Evolutionary conservation across 2,113 vertebrate species (phyloP), one percentile per base, ranked within the genome.

Genomic region (Aegotheles bennettii): DNA sequence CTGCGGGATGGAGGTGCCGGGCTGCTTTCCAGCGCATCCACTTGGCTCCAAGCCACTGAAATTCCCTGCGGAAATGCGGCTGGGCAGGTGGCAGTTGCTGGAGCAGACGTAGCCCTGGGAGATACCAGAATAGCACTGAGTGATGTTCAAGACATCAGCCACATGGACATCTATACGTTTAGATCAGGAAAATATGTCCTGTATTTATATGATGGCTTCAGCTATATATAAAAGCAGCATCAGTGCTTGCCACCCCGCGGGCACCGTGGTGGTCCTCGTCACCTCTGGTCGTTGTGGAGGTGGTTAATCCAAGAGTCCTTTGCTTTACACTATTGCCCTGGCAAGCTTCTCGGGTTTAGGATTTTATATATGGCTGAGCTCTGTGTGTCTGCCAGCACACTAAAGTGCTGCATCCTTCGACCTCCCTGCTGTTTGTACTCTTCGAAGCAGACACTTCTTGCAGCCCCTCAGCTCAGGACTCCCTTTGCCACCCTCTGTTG

Each of bases 1-100:
- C 59, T 4, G 20, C 28, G 45, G 50, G 76, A 13, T 36, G 73
- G 50, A 77, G 78, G 56, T 43, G 69, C 38, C 5, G 51, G 73
- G 76, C 77, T 93, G 85, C 71, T 64, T 93, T 93, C 92, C 91
- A 84, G 20, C 1, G 0, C 9, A 23, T 45, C 51, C 2, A 11
- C 85, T 80, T 0, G 2, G 77, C 79, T 90, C 54, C 0, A 2
- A 63, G 71, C 93, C 1, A 1, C 74, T 0, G 3, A 80, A 89
- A 93, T 90, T 81, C 84, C 71, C 31, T 11, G 54, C 0, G 18
- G 92, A 70, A 93, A 88, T 51, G 51, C 6, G 42, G 59, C 84
- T 96, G 89, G 87, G 91, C 95, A 96, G 91, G 92, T 94, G 96
- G 81, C 1, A 2, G 42, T 83, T 21, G 19, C 76, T 87, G 94